Conservation (phyloP, 2,797 vertebrate species). For the Sebastes trivittatus region DNA sequence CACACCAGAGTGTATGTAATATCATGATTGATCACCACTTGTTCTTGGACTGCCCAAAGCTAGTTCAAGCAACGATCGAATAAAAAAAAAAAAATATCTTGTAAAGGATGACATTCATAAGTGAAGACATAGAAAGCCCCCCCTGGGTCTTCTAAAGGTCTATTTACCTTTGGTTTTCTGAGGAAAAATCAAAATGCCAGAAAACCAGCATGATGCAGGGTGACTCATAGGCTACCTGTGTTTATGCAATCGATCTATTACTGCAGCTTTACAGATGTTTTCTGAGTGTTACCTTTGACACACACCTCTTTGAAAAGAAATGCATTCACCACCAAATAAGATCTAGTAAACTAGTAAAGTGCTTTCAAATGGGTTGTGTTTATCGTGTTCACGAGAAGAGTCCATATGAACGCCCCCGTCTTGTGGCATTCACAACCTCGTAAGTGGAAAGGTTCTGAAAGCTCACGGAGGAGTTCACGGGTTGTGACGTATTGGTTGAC, state of each 20-base stretch:
- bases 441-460: too few relatives aligned
- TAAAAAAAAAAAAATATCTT: not conserved
- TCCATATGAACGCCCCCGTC: too few relatives aligned
- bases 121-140: not conserved
- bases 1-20: not conserved
- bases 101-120: not conserved
- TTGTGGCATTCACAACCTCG: too few relatives aligned
- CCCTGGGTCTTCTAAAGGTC: not conserved
- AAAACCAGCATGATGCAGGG: not conserved
- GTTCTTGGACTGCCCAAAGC: not conserved
- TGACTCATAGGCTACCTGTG: not conserved
- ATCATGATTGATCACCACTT: slow-evolving; percentile 9
- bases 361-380: too few relatives aligned
- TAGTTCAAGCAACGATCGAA: not conserved
- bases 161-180: not conserved
- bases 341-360: not conserved
- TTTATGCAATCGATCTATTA: not conserved
- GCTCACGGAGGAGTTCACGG: too few relatives aligned
- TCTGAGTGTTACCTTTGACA: not conserved
- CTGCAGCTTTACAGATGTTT: not conserved
- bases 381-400: too few relatives aligned
- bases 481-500: too few relatives aligned
- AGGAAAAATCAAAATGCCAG: not conserved
- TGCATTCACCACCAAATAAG: not conserved
- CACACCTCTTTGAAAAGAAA: not conserved